Base-by-base conservation (phyloP, 2,797 vertebrate genomes). In the Buphagus erythrorhynchus region DNA sequence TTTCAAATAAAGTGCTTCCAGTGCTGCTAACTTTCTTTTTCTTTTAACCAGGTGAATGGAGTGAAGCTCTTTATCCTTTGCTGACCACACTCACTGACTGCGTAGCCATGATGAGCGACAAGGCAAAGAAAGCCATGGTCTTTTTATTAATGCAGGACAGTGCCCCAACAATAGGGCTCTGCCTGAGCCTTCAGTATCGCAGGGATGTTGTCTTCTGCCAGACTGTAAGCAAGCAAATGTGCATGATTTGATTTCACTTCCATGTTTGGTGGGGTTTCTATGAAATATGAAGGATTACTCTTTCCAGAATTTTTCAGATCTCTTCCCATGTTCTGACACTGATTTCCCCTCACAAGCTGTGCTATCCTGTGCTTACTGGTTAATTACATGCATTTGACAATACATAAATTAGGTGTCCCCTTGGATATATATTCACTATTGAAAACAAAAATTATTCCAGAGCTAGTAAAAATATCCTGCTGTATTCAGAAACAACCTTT, bases 171-270 rank as follows among this genome's bases (percentile, higher is more conserved):
- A 99, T 99, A 62, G 99, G 98, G 96, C 98, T 99, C 92, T 99
- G 98, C 96, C 98, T 99, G 93, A 98, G 98, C 36, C 97, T 99
- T 96, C 99, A 99, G 97, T 99, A 99, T 94, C 99, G 99, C 97
- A 98, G 99, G 5, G 99, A 99, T 16, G 99, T 99, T 54, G 99
- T 99, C 97, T 99, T 99, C 98, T 99, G 99, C 97, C 99, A 99
- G 94, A 99, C 99, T 21, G 99, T 99, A 97, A 97, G 99, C 97
- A 85, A 94, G 46, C 59, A 83, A 51, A 66, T 29, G 28, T 4
- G 29, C 17, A 9, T 57, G 9, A 15, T 58, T 72, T 88, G 43
- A 40, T 80, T 91, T 57, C 29, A 15, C 28, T 92, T 82, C 10
- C 35, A 33, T 16, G 3, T 62, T 48, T 42, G 38, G 11, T 71